These are phyloP conservation scores for Scotopteryx bipunctaria DNA, from an alignment of 2,888 invertebrate species.

Conservation along the genomic window DNA sequence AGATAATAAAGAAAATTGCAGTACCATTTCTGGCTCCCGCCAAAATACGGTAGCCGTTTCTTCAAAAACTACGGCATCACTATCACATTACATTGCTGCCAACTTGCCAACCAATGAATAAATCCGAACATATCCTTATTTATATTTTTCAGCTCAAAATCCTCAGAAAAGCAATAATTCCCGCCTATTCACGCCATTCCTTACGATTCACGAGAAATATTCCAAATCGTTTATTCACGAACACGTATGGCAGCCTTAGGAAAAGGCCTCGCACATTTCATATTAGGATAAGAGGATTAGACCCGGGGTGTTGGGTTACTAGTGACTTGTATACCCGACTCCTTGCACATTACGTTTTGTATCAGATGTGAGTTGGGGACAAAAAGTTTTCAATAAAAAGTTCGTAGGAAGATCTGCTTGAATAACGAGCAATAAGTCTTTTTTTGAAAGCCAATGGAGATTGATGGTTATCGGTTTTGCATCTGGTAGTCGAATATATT, in stretches of 20 bases:
- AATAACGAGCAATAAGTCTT: too few species aligned
- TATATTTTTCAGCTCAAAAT: slow-evolving; percentile 13
- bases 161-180: slow-evolving; percentile 16
- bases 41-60: too few species aligned
- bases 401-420: background rate
- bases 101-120: slow-evolving; percentile 8
- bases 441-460: too few species aligned
- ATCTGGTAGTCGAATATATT: too few species aligned
- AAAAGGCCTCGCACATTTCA: slow-evolving; percentile 62
- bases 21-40: too few species aligned
- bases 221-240: slow-evolving; percentile 29
- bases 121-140: slow-evolving; percentile 23
- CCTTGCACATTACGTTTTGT: slow-evolving; percentile 25
- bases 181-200: slow-evolving; percentile 20
- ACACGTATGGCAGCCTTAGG: slow-evolving; percentile 41
- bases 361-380: slow-evolving; percentile 16
- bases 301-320: slow-evolving; percentile 53
- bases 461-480: too few species aligned
- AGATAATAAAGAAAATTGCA: too few species aligned
- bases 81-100: background rate
- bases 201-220: slow-evolving; percentile 21
- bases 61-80: background rate
- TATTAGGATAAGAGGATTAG: slow-evolving; percentile 71
- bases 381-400: slow-evolving; percentile 1
- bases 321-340: slow-evolving; percentile 31